Base-by-base conservation (phyloP, 2,797 vertebrate species). In the Muraenolepis orangiensis region DNA sequence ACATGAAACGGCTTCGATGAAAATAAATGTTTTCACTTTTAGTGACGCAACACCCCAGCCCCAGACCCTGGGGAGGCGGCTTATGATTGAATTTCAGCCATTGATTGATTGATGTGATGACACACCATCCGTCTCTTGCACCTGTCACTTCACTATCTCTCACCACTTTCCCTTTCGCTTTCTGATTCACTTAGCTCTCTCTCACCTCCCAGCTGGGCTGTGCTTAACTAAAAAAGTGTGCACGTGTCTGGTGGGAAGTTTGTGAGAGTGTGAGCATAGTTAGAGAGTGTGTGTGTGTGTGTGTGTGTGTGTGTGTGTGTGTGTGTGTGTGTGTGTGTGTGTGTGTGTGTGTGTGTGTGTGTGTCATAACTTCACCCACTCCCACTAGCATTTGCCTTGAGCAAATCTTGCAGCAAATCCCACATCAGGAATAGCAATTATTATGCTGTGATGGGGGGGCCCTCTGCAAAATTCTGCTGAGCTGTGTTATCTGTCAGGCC, bases 11-110 rank as follows among this genome's bases (percentile, higher is more conserved):
- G 64, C 34, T 73, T 70, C 71, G n/a, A 77, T 73, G 73, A 69
- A 81, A 80, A 76, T 75, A 78, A 79, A 77, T 78, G 68, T 76
- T 78, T 71, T 67, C 66, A 76, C 40, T 74, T 42, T 73, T 38
- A n/a, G 64, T 70, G 72, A 76, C 68, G 72, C 11, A 23, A 72
- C 66, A 78, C 73, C 61, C 57, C 51, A 70, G 74, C 78, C 26
- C 26, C 7, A 71, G 46, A 23, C 71, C 71, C 75, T 20, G 38
- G 72, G 71, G 34, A 67, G 66, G 18, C 34, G 42, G 70, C 32
- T 72, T 23, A 38, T 80, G 78, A 78, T 82, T 82, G 76, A 72
- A 81, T 82, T 78, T 73, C 57, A 31, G 29, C 28, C 26, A 12
- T 68, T 69, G 67, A 78, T 71, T 78, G 82, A 82, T 80, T 31